Evolutionary conservation across 2,113 vertebrate genomes (phyloP).

Genomic region (Cathartes aura): DNA sequence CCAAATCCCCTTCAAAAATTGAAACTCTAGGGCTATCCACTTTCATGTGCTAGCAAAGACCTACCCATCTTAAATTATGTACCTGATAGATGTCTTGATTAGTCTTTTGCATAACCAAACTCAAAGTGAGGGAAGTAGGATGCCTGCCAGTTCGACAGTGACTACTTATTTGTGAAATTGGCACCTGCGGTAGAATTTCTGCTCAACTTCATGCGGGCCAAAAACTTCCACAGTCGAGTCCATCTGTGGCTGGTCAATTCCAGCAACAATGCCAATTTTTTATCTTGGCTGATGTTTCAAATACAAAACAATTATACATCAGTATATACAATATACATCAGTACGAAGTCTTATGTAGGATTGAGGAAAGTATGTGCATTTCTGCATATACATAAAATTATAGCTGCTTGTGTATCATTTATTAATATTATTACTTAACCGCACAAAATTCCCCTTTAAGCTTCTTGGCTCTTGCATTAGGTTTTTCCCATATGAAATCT

Average conservation of each 20-base stretch:
- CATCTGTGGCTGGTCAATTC: background rate
- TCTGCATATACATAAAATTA: background rate
- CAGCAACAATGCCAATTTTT: background rate
- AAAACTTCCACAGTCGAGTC: background rate
- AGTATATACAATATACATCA: too few species aligned
- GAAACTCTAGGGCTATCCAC: background rate
- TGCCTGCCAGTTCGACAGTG: background rate
- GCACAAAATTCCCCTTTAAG: background rate
- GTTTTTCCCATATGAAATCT: background rate
- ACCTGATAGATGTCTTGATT: background rate
- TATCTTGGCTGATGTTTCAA: background rate
- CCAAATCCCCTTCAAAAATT: background rate
- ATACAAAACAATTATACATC: background rate
- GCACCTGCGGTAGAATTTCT: background rate
- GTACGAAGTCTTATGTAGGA: background rate
- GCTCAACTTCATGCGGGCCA: background rate
- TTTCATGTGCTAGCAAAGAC: background rate
- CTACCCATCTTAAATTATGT: background rate
- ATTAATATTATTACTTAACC: background rate
- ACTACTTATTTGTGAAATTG: background rate
- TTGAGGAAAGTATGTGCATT: background rate
- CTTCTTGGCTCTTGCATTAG: background rate
- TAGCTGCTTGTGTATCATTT: background rate
- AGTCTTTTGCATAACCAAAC: background rate
- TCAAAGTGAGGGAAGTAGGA: background rate